These are phyloP conservation scores for Shinisaurus crocodilurus DNA, from an alignment of 2,113 vertebrate genomes.

Conservation along the genomic window DNA sequence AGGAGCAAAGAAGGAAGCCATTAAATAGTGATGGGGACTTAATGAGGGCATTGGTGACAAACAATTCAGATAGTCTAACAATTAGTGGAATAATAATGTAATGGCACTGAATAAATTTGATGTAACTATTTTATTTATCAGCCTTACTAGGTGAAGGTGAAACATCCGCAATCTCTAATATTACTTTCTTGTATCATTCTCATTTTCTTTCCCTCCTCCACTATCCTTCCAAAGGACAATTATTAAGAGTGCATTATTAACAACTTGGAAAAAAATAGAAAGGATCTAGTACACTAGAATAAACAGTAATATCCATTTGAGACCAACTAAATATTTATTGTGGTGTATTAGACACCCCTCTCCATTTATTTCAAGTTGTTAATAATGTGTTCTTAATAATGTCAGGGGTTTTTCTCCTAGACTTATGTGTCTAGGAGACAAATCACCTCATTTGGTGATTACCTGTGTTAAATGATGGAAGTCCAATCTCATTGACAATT, in stretches of 20 bases:
- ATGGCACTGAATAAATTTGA: slow-evolving; percentile 18
- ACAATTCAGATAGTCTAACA: background rate
- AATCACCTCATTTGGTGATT: background rate
- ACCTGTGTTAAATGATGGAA: background rate
- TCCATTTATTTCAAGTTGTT: no score
- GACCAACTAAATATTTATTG: no score
- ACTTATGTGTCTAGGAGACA: background rate
- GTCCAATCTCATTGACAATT: background rate
- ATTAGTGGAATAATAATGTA: background rate
- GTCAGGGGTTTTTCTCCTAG: background rate
- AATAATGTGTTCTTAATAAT: no score
- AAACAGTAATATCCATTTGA: no score
- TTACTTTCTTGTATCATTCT: slow-evolving; percentile 11
- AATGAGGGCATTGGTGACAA: background rate
- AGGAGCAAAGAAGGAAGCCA: background rate
- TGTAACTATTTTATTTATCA: background rate
- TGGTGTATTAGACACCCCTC: no score
- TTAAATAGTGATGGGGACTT: slow-evolving; percentile 25
- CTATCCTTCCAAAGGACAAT: background rate
- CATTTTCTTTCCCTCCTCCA: background rate
- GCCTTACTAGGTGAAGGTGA: background rate
- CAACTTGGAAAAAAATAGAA: background rate
- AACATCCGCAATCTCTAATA: slow-evolving; percentile 6
- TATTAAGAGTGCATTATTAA: background rate
- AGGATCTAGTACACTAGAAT: background rate